Evolutionary conservation across 2,113 vertebrate species (phyloP), one percentile per base, ranked within the genome.

Genomic region (Lipotes vexillifer): DNA sequence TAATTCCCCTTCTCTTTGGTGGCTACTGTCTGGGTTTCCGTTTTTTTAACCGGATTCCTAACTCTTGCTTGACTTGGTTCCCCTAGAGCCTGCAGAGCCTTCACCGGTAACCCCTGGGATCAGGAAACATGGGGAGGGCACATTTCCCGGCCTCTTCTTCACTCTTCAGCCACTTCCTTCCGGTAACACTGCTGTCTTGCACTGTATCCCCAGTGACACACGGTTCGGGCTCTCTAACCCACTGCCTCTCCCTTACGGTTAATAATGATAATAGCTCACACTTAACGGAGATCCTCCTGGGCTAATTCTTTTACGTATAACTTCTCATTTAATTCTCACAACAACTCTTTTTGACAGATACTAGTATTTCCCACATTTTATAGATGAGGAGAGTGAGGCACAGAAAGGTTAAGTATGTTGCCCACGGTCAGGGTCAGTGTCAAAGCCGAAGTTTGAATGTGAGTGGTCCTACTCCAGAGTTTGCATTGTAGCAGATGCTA

Each of bases 241-340:
- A 0, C 12, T 11, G 44, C 82, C 82, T 71, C 20, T 21, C 20
- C 65, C 49, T 55, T 7, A 0, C 12, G n/a, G 13, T 25, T 18
- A 15, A 14, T n/a, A 3, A 8, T 46, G 61, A 38, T 4, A 1
- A 11, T 1, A 36, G 38, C 57, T 59, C 14, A 7, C 17, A 15
- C 29, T 46, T 15, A 0, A 0, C 1, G 6, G 71, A 77, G 14
- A 3, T 20, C 29, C 44, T 41, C 0, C 63, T 12, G 8, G 29
- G 27, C 21, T n/a, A 12, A 41, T 31, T 41, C 52, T 57, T 49
- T 41, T n/a, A 14, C 25, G 10, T 80, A 18, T 2, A 41, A 11
- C 36, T 52, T 82, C 77, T 82, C 21, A 3, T 41, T 52, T 44
- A 17, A 74, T 72, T n/a, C 71, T 72, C 72, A 20, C 46, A 44